Evolutionary conservation across 2,888 invertebrate species (phyloP).

Genomic region (Lathronympha strigana): DNA sequence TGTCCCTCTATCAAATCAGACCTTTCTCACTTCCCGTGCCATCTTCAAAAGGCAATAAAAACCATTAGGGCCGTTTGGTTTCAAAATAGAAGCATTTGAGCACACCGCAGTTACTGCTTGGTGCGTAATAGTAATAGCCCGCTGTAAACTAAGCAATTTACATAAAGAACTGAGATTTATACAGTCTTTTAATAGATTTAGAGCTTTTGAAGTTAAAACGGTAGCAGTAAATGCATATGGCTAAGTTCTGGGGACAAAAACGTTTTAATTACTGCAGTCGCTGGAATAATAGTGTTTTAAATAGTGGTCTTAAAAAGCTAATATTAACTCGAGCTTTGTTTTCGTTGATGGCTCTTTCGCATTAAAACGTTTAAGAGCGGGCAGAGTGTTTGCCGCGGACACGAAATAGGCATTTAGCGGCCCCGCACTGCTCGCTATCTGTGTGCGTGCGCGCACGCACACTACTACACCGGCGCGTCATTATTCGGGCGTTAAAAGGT

Average conservation of each 20-base stretch:
- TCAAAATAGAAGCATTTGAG: slow-evolving; percentile 62
- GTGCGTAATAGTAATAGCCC: slow-evolving; percentile 56
- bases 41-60: slow-evolving; percentile 52
- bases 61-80: slow-evolving; percentile 48
- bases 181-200: slow-evolving; percentile 45
- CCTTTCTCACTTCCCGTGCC: slow-evolving; percentile 45
- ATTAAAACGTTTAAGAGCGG: not conserved
- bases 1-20: not conserved
- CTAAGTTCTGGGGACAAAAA: slow-evolving; percentile 17
- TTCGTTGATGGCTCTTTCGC: not conserved
- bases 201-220: slow-evolving; percentile 42
- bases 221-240: slow-evolving; percentile 31
- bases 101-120: slow-evolving; percentile 58
- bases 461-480: too few species aligned
- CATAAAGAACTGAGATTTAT: slow-evolving; percentile 50
- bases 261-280: slow-evolving; percentile 17
- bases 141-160: slow-evolving; percentile 57
- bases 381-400: too few species aligned
- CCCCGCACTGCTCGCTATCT: too few species aligned
- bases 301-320: not conserved
- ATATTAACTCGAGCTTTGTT: not conserved
- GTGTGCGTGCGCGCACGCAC: too few species aligned
- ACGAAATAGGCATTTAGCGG: too few species aligned
- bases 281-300: not conserved
- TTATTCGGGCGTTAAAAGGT: too few species aligned